phyloP scores from a whole-genome alignment of 2,797 vertebrate genomes.

The Poeciliopsis infans region DNA sequence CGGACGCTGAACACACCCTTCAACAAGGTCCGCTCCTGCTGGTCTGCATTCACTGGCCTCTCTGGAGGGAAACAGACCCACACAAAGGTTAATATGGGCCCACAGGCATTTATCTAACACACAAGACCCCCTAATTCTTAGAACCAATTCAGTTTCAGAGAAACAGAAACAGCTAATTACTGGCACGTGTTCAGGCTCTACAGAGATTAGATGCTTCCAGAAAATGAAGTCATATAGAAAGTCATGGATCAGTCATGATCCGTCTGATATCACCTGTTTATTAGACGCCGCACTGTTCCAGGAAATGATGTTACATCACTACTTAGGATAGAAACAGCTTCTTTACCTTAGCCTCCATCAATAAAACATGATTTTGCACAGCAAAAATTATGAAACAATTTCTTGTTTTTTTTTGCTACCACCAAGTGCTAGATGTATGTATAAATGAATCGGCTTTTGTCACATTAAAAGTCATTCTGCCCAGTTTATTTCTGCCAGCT shows the following conservation, averaged over 20 bases:
- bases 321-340: slow-evolving; percentile 29
- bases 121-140: slow-evolving; percentile 9
- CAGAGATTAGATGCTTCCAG: slow-evolving; percentile 41
- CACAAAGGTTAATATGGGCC: slow-evolving; percentile 28
- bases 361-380: slow-evolving; percentile 2
- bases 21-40: slow-evolving; percentile 90
- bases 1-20: slow-evolving; percentile 93
- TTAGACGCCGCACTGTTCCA: slow-evolving; percentile 39
- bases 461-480: slow-evolving; percentile 60
- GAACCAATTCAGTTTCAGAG: slow-evolving; percentile 3
- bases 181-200: slow-evolving; percentile 52
- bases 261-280: slow-evolving; percentile 52
- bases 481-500: slow-evolving; percentile 56
- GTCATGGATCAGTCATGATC: slow-evolving; percentile 54
- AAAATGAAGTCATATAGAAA: slow-evolving; percentile 58
- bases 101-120: slow-evolving; percentile 19
- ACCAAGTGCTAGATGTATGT: slow-evolving; percentile 36
- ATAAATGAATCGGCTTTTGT: slow-evolving; percentile 68
- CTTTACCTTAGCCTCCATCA: slow-evolving; percentile 17
- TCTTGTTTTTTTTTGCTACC: background rate
- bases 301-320: slow-evolving; percentile 48
- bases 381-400: slow-evolving; percentile 12
- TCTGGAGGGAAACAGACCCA: slow-evolving; percentile 75
- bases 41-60: slow-evolving; percentile 89
- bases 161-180: slow-evolving; percentile 56